Evolutionary conservation across 2,797 vertebrate genomes (phyloP), one percentile per base, ranked within the genome.

Genomic region (Siniperca scherzeri): DNA sequence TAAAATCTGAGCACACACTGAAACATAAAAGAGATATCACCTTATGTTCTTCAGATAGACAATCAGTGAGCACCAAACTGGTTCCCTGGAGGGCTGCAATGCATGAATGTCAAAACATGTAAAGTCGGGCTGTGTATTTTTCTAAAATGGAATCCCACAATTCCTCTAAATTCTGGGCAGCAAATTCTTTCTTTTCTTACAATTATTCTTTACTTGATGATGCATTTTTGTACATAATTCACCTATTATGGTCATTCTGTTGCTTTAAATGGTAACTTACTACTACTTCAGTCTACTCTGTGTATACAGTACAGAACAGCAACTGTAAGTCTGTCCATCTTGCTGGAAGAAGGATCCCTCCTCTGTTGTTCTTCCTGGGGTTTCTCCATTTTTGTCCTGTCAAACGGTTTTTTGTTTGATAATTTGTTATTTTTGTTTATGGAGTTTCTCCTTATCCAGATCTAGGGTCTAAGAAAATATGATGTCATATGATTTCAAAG

Each of bases 1-100:
- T 78, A 82, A 65, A 74, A 65, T 25, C 57, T 60, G 52, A 83
- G 48, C 16, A 2, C 77, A 52, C 52, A 17, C 55, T 71, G 25
- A 68, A 68, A 77, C 48, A 68, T 67, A 27, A 64, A 60, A 74
- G 64, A 60, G 44, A 65, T 60, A 65, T 52, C 38, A 57, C 59
- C 60, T 67, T 16, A 27, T 69, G 30, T 30, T 55, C 25, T 65
- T 80, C 56, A 38, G n/a, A 30, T 2, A 59, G 60, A 81, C 50
- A 71, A 21, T 74, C 12, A n/a, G 5, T 10, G 71, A 56, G 38
- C 44, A 30, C 13, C 61, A 71, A 68, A 70, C 40, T 0, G 52
- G 19, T 36, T 40, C 21, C 53, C 68, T 9, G 10, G 33, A 67
- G 46, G 33, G 13, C 56, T 52, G 59, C 13, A 36, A 33, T 12